phyloP scores from a whole-genome alignment of 2,113 vertebrate genomes.

The Silurus asotus region DNA sequence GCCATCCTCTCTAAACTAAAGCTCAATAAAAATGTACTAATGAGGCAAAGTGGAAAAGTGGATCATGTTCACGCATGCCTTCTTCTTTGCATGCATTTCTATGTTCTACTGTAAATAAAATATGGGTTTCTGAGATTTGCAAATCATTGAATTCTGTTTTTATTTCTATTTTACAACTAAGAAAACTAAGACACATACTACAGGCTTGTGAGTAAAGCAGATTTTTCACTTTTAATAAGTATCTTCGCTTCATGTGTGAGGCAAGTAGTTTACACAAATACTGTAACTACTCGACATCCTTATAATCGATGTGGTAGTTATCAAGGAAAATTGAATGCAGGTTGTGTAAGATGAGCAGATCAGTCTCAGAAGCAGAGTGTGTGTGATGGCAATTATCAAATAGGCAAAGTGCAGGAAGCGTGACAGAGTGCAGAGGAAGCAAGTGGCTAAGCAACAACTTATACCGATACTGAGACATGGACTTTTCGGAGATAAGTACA shows the following conservation, averaged over 20 bases:
- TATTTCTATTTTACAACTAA: no score
- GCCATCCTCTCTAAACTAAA: no score
- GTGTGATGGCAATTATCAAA: constrained; percentile 41
- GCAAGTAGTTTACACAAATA: background rate
- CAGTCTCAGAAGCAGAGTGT: background rate
- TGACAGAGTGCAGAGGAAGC: constrained; percentile 37
- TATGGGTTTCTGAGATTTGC: no score
- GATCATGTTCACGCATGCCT: no score
- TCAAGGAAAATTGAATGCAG: constrained; percentile 21
- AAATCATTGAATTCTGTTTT: no score
- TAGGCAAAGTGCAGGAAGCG: constrained; percentile 36
- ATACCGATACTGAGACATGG: constrained; percentile 25
- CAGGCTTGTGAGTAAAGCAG: no score
- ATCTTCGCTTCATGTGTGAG: background rate
- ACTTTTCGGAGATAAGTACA: constrained; percentile 27
- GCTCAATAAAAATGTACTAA: no score
- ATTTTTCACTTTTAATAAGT: background rate
- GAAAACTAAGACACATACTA: background rate
- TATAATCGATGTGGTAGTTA: background rate
- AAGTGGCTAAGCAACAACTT: constrained; percentile 18
- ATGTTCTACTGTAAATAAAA: no score
- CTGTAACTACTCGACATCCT: background rate
- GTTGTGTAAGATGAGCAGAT: background rate
- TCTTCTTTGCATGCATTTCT: no score
- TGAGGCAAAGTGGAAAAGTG: no score